Evolutionary conservation across 2,797 vertebrate genomes (phyloP), one percentile per base, ranked within the genome.

Genomic region (Acipenser transmontanus): DNA sequence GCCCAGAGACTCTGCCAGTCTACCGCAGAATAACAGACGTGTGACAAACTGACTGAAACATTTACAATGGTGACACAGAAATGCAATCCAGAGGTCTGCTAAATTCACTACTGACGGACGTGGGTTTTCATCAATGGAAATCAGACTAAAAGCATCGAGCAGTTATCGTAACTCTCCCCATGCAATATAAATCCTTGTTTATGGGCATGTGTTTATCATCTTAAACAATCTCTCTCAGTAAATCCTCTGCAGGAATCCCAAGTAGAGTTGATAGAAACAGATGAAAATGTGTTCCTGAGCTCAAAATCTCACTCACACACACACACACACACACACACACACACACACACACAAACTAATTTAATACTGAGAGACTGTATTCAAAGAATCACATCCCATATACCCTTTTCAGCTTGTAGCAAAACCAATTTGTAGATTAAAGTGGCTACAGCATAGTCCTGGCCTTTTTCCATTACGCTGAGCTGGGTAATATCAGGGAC

Each of bases 151-250:
- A 77, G 79, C 78, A 87, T 79, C 84, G 83, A 78, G 84, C 87
- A 86, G 88, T 89, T 86, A 89, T 80, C 71, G 70, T 82, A 81
- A 81, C 83, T 87, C 85, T 34, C 87, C 84, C 84, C 83, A 77
- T 73, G 81, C 78, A 79, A 74, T 77, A 77, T 78, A 84, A 57
- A 57, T 57, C 54, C 54, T 13, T 84, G 83, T 88, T 87, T 88
- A 89, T 87, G 83, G 81, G 76, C 77, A 84, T 78, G 68, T 80
- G 80, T 80, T 73, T 84, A 81, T 87, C 83, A 49, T 49, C 82
- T 79, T 80, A 76, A 72, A 72, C 71, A 77, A 73, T 73, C 72
- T 74, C 34, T 34, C 75, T 76, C 79, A 74, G 77, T 82, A 78
- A 77, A 81, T 72, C 76, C 79, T 68, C 74, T 74, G 77, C 74